Conservation (phyloP, 2,888 invertebrate genomes). For the Lamellibrachia columna region DNA sequence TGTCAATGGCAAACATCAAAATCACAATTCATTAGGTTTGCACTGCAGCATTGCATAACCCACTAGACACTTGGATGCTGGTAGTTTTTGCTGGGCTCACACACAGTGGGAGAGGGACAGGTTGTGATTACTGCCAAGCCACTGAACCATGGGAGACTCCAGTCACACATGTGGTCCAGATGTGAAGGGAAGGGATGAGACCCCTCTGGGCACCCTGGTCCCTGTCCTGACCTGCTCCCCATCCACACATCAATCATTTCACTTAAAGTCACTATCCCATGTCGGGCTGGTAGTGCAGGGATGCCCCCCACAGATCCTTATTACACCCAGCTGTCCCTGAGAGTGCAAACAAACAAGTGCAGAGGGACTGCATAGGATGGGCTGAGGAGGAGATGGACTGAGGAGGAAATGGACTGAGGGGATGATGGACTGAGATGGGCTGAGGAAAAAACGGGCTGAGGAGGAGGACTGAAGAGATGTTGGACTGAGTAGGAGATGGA, state of each 20-base stretch:
- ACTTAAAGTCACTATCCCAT: slow-evolving; percentile 6
- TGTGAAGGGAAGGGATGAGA: not conserved
- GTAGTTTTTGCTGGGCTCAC: not conserved
- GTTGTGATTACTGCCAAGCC: not conserved
- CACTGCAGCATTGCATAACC: slow-evolving; percentile 9
- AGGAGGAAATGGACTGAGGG: not conserved
- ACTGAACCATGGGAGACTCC: not conserved
- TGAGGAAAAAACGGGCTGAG: not conserved
- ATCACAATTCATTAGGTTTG: not conserved
- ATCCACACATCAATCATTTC: not conserved
- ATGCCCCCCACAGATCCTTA: not conserved
- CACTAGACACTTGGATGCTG: not conserved
- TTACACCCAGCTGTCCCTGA: not conserved
- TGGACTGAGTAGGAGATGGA: not conserved
- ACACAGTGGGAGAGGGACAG: not conserved
- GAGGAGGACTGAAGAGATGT: not conserved
- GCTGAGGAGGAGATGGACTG: not conserved
- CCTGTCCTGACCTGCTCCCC: not conserved
- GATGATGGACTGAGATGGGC: not conserved
- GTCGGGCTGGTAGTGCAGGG: not conserved
- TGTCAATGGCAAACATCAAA: not conserved
- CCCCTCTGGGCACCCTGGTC: not conserved
- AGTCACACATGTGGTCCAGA: slow-evolving; percentile 8
- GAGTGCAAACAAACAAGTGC: slow-evolving; percentile 7
- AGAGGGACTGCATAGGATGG: not conserved